Percentiles rank a stretch among this genome's conserved stretches.
phyloP scores from a whole-genome alignment of 2,797 vertebrate genomes.

The Acipenser oxyrinchus region DNA sequence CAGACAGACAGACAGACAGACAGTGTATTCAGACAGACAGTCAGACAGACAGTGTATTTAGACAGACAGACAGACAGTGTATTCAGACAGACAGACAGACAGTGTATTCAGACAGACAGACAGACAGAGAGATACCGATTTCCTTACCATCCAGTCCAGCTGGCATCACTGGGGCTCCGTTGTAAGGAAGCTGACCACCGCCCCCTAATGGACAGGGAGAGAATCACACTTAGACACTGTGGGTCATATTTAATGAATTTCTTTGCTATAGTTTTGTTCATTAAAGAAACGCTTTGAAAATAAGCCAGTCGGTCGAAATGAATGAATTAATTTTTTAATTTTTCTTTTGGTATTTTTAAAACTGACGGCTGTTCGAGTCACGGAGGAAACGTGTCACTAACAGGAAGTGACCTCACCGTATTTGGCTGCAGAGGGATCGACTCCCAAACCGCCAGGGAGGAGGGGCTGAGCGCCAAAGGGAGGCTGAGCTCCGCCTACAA shows the following conservation, averaged over 20 bases:
- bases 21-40: too few species aligned
- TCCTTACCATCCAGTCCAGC: slow-evolving; percentile 26
- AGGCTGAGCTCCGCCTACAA: slow-evolving; percentile 13
- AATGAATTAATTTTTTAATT: too few species aligned
- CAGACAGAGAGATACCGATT: slow-evolving; percentile 13
- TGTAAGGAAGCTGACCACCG: slow-evolving; percentile 35
- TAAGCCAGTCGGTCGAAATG: too few species aligned
- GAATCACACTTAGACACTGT: neutral
- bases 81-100: slow-evolving; percentile 7
- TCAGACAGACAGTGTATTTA: too few species aligned
- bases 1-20: too few species aligned
- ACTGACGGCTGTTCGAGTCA: too few species aligned
- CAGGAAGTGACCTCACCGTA: neutral
- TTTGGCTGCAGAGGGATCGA: neutral
- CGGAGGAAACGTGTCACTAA: too few species aligned
- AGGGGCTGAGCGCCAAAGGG: neutral
- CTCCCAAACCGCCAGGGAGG: neutral
- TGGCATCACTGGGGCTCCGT: slow-evolving; percentile 37
- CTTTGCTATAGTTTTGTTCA: too few species aligned
- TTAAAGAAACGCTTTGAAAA: too few species aligned
- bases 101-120: slow-evolving; percentile 30
- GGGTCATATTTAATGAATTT: neutral
- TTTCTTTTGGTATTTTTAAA: too few species aligned
- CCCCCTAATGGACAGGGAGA: neutral
- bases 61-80: slow-evolving; percentile 7